Evolutionary conservation across 2,888 invertebrate species (phyloP), one percentile per base, ranked within the genome.

Genomic region (Gymnocheta viridis): DNA sequence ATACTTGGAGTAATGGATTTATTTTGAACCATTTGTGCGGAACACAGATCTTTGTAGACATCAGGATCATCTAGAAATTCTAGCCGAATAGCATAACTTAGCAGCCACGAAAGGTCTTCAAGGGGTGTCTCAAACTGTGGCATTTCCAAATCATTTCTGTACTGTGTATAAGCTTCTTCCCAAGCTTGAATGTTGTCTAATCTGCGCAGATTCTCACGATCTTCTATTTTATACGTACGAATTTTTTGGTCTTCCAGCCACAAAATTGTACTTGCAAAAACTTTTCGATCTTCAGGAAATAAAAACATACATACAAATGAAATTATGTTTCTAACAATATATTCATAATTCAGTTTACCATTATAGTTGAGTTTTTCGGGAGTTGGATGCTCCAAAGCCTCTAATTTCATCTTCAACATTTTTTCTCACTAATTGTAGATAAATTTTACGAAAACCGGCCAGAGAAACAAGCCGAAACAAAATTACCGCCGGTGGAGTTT

Each of bases 201-300:
- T 86, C 96, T 94, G 54, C 96, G 93, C n/a, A 99, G 91, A 0
- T 93, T 93, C 86, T 94, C 94, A 12, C 97, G 93, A 85, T 97
- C 96, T 89, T 97, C 96, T 77, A 97, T 96, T 89, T 95, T 95
- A 87, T 97, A 97, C 86, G 96, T 95, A 12, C 98, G 94, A 86
- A 99, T 97, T 92, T 97, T 97, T 91, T 98, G 97, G 89, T 98
- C 97, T 92, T 99, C 99, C 73, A 99, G 91, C 99, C 98, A 99
- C 1, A 96, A 92, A 24, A 98, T 94, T 27, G 97, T 93, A 89
- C 95, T 96, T 66, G 96, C 94, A 89, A 97, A 96, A 88, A 96
- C 95, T 85, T 94, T 94, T 86, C 95, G 94, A 93, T 98, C 98
- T 98, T 91, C 3, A 93, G 93, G 10, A 17, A 62, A 76, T 44